Evolutionary conservation across 2,113 vertebrate genomes (phyloP), one percentile per base, ranked within the genome.

Genomic region (Catharus fuscescens): DNA sequence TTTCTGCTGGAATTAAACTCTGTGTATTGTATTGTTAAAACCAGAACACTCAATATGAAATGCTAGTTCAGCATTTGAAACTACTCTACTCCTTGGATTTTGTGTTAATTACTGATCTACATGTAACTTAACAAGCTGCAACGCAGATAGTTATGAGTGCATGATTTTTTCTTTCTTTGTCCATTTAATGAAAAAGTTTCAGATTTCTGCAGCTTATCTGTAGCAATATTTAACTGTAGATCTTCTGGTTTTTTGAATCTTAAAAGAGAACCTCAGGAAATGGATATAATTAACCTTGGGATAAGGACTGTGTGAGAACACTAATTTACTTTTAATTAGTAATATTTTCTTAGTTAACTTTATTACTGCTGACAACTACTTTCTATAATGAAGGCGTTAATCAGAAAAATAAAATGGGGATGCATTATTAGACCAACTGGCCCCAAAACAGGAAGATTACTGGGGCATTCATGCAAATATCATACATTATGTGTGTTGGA

Each of bases 401-500:
- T 67, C 6, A 71, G 34, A 85, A 88, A 91, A 90, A 62, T 53
- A 71, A 94, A 67, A 79, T 26, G 3, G 9, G 25, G 34, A 62
- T 47, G 3, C 2, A 3, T 47, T 59, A 38, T 82, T 74, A 85
- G 32, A 10, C 38, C 16, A 38, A 14, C 5, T 40, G 72, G 23
- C 14, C 32, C 23, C 1, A 52, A 79, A 79, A 47, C 18, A 28
- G 29, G 8, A 72, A 57, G 20, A 29, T 70, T 77, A 48, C 25
- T 57, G 19, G 70, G 25, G 17, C 28, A 71, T 2, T 10, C 5
- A 8, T 36, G 31, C 2, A 65, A 57, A 31, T 44, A 73, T 19
- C 31, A 10, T 6, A 14, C 7, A 1, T 48, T 66, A 56, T 0
- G 0, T 53, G 9, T 29, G 6, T 62, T 36, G 10, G 26, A 31